Percentiles rank a stretch among this genome's conserved stretches.
These are phyloP conservation scores for Lasioglossum zephyrum DNA, from an alignment of 2,888 invertebrate genomes.

Conservation along the genomic window DNA sequence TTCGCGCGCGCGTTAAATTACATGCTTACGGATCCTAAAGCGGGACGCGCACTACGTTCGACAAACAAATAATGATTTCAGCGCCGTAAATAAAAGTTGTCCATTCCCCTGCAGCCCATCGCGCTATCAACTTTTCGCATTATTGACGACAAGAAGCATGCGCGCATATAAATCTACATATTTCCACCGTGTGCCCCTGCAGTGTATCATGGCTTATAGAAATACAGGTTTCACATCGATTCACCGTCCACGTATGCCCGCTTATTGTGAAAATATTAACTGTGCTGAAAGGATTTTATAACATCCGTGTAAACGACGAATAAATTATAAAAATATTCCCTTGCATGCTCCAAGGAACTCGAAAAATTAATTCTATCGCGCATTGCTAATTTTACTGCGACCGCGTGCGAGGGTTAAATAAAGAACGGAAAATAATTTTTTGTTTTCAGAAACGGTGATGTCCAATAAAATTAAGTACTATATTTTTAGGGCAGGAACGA, in stretches of 20 bases:
- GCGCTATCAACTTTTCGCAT: slow-evolving; percentile 29
- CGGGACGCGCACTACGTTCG: background rate
- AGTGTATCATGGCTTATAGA: background rate
- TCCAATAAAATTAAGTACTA: background rate
- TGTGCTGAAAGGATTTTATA: background rate
- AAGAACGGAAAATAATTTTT: background rate
- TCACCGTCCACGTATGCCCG: background rate
- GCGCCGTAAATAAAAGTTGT: slow-evolving; percentile 32
- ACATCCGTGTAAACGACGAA: background rate
- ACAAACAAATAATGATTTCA: slow-evolving; percentile 26
- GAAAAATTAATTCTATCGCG: too few species aligned
- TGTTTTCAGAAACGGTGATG: background rate
- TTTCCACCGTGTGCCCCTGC: slow-evolving; percentile 7
- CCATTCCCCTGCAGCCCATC: background rate
- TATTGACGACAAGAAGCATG: slow-evolving; percentile 39
- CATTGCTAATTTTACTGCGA: too few species aligned
- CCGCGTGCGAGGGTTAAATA: background rate
- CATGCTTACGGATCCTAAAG: background rate
- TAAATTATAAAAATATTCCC: background rate
- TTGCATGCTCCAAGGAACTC: background rate
- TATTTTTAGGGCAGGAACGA: background rate
- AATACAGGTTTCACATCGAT: background rate
- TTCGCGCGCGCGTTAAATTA: background rate
- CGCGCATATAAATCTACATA: slow-evolving; percentile 48
- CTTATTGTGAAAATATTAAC: slow-evolving; percentile 20